phyloP scores from a whole-genome alignment of 2,113 vertebrate species.

The Thunnus maccoyii region DNA sequence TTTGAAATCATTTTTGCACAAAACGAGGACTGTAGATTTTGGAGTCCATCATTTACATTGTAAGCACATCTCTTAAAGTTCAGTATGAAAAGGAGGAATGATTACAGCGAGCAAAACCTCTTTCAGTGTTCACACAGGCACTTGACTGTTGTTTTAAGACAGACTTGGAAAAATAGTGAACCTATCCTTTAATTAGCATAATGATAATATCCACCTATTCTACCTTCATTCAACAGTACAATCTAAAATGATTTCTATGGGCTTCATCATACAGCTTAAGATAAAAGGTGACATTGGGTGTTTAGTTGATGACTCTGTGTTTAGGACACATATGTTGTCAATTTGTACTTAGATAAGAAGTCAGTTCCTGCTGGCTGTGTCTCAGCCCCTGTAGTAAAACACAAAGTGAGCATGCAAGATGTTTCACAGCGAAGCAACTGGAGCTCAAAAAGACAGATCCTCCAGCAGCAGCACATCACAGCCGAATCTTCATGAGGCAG shows the following conservation, averaged over 20 bases:
- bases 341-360: not conserved
- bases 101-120: no score
- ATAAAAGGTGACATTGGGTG: not conserved
- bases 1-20: no score
- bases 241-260: not conserved
- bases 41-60: no score
- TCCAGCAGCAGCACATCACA: slow-evolving; percentile 28
- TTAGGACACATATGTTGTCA: slow-evolving; percentile 2
- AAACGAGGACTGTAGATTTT: no score
- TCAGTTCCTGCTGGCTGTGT: not conserved
- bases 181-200: no score
- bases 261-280: not conserved
- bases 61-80: no score
- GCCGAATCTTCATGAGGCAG: slow-evolving; percentile 33
- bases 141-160: no score
- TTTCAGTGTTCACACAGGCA: no score
- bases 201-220: no score
- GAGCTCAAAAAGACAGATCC: slow-evolving; percentile 29
- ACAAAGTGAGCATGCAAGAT: not conserved
- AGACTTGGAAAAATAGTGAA: no score
- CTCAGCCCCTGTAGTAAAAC: not conserved
- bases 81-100: no score
- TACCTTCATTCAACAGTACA: not conserved
- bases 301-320: not conserved
- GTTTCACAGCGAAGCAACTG: slow-evolving; percentile 23